Percentiles rank a stretch among this genome's conserved stretches.
phyloP scores from a whole-genome alignment of 1,140 invertebrate species.

The Matsumurasca onukii region DNA sequence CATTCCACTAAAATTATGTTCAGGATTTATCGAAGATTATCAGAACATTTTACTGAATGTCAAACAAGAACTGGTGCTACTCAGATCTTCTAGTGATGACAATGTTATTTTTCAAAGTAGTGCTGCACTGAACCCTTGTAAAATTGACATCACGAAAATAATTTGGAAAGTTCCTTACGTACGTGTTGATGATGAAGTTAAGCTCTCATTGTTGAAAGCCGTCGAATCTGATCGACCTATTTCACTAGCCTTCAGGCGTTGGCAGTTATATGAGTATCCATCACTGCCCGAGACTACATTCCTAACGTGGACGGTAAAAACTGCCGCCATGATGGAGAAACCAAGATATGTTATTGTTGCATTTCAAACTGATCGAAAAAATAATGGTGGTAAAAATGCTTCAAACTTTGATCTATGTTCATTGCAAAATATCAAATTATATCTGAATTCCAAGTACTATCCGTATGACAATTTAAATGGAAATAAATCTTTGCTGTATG shows the following conservation, averaged over 20 bases:
- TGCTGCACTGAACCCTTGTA: constrained; percentile 23
- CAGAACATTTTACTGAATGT: constrained; percentile 49
- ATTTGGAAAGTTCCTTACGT: constrained; percentile 42
- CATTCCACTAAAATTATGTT: constrained; percentile 47
- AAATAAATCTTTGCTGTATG: too few species aligned
- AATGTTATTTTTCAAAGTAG: constrained; percentile 28
- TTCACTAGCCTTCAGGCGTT: constrained; percentile 44
- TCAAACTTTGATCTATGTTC: constrained; percentile 33
- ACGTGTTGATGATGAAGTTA: constrained; percentile 35
- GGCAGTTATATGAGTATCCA: too few species aligned
- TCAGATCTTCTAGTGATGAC: constrained; percentile 43
- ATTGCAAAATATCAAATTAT: too few species aligned
- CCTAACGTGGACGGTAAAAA: constrained; percentile 46
- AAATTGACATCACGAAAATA: constrained; percentile 42
- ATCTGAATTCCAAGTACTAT: too few species aligned
- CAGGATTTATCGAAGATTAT: constrained; percentile 53
- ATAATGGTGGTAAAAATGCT: constrained; percentile 32
- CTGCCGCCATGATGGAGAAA: background rate
- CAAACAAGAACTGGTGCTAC: constrained; percentile 51
- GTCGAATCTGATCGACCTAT: constrained; percentile 39
- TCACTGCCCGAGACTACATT: too few species aligned
- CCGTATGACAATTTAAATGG: too few species aligned
- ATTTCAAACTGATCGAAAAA: too few species aligned
- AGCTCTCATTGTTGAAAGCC: constrained; percentile 32
- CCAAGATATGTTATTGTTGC: too few species aligned